Evolutionary conservation across 1,140 invertebrate species (phyloP), one percentile per base, ranked within the genome.

Genomic region (Himalopsyche phryganea): DNA sequence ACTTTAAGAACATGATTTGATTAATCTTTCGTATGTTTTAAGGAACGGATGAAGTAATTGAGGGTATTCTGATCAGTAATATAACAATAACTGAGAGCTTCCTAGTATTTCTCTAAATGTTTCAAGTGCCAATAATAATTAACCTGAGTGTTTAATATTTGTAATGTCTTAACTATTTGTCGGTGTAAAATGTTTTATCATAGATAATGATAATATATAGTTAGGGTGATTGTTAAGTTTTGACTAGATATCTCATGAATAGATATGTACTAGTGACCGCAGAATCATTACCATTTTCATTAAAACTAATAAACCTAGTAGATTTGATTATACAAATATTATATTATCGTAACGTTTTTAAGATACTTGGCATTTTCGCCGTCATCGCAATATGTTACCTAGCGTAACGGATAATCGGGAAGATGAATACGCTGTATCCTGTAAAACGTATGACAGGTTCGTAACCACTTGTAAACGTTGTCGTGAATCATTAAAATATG

Each of bases 21-120:
- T 17, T 18, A 17, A 15, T 41, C 23, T 14, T 53, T 53, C 17
- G 18, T 5, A 5, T 28, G 23, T 28, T 35, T 15, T 40, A 32
- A 45, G 7, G 33, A 53, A 45, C 44, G 40, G 50, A 44, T 53
- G 42, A 17, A 28, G 23, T 28, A 11, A 13, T 40, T 40, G 47
- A 58, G 58, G 61, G 57, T 63, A 63, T 60, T 60, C 49, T 36
- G 58, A 56, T 63, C 52, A 49, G 61, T 63, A 59, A 60, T 63
- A 57, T 60, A 57, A 60, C 58, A 63, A 63, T 63, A 63, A 63
- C 58, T 60, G 58, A 63, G 61, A 63, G 61, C 61, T 63, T 63
- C 61, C 61, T 63, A 63, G 61, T 63, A 63, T 60, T 63, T 63
- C 61, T 63, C 61, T 60, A 63, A 62, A 63, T 63, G 58, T 63